Percentiles rank a stretch among this genome's conserved stretches.
Evolutionary conservation across 2,797 vertebrate genomes (phyloP).

Genomic region (Psittacula derbiana): DNA sequence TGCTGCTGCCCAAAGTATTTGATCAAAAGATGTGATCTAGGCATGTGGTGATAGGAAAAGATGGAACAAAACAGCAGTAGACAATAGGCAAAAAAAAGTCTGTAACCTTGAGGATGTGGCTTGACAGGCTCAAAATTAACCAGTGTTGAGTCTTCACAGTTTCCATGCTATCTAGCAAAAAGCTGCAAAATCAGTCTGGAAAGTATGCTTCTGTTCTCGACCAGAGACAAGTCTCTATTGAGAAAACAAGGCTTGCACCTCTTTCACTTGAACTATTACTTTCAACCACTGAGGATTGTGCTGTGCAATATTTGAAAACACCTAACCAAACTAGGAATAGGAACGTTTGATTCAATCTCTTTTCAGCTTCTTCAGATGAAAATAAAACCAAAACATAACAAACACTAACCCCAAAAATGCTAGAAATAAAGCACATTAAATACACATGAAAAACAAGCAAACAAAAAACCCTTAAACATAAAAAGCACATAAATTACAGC

Average conservation of each 20-base stretch:
- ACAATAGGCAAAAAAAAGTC: neutral
- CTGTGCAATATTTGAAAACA: neutral
- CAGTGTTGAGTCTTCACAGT: neutral
- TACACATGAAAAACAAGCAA: no score
- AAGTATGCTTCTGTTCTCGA: neutral
- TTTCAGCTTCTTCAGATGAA: neutral
- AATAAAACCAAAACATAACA: neutral
- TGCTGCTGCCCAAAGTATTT: neutral
- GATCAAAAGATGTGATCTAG: neutral
- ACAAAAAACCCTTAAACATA: neutral
- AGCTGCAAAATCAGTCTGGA: neutral
- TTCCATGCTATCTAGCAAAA: neutral
- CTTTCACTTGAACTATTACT: neutral
- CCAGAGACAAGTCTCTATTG: neutral
- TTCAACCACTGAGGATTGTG: neutral
- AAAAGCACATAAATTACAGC: neutral
- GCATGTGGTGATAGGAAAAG: neutral
- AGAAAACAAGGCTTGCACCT: neutral
- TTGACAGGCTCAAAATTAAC: neutral
- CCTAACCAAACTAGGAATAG: neutral
- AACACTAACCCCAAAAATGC: fast-evolving
- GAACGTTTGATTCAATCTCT: neutral
- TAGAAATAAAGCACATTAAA: neutral
- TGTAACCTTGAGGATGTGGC: neutral
- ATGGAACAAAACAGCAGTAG: neutral